Evolutionary conservation across 2,113 vertebrate species (phyloP), one percentile per base, ranked within the genome.

Genomic region (Heterotis niloticus): DNA sequence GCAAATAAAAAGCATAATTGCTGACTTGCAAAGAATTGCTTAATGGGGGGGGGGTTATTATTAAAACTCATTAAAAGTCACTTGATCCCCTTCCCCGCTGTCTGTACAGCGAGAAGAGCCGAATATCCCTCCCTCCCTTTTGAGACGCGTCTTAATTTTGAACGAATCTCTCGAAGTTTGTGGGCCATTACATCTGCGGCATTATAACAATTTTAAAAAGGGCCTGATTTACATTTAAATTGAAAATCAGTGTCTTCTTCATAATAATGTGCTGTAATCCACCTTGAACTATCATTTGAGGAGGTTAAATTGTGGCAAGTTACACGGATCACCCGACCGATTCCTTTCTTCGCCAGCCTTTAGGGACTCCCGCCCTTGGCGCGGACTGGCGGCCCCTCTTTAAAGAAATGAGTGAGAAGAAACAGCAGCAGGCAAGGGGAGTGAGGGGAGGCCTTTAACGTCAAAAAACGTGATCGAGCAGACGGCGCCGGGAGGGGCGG

Each of bases 221-320:
- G 81, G 76, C 78, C 83, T 86, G 86, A 92, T 92, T 91, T 92
- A 87, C 88, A 92, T 92, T 92, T 91, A 90, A 89, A 91, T 90
- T 78, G 83, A 88, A 92, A 91, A 88, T 86, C 85, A 76, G 83
- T 83, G 86, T 90, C 88, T 85, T 85, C 82, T 83, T 86, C 82
- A 91, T 88, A 90, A 90, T 88, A 83, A 89, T 83, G 81, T 87
- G 78, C 80, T 81, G 83, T 87, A 90, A 92, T 90, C 86, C 86
- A 90, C 85, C 87, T 87, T 90, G 83, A 88, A 85, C 88, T 82
- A 88, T 87, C 83, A 90, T 85, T 83, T 66, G 5, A 86, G 83
- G 80, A 85, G 87, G 88, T 90, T 89, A 87, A 88, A 87, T 84
- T 90, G 83, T 87, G 82, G 89, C 89, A 89, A 85, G 86, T 85